Evolutionary conservation across 1,140 invertebrate species (phyloP), one percentile per base, ranked within the genome.

Genomic region (Lepidurus apus): DNA sequence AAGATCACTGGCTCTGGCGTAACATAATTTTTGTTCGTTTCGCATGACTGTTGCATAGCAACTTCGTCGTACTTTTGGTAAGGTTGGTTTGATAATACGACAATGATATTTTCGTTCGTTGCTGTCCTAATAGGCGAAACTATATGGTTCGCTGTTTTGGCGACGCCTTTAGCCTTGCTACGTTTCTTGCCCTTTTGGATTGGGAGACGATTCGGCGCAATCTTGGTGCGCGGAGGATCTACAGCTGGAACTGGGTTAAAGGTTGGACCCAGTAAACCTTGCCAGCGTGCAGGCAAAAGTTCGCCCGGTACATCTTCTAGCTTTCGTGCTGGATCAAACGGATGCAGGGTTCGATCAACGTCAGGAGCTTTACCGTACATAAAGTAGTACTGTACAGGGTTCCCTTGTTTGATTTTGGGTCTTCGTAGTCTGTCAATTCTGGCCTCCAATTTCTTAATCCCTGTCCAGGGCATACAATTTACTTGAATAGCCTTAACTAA

Each of bases 401-500:
- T 77, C 9, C 47, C 75, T 45, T 77, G 24, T 44, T 77, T 77
- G 13, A 34, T 10, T 9, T 9, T 65, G 17, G 53, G 53, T 7
- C 53, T 13, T 65, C 53, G 17, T 17, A 65, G 21, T 17, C 53
- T 13, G 13, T 65, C 53, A n/a, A 65, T 65, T 21, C 53, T 65
- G 53, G 53, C 53, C 21, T 65, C 53, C 53, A 65, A 21, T 17
- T 65, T 65, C 13, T 65, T 65, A 13, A 65, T 13, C 17, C 53
- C 21, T 21, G 21, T 83, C 43, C 79, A 80, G 65, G 86, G 86
- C 76, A 87, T 79, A 79, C 88, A 82, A 79, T 85, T 85, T 77
- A 84, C 80, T n/a, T 76, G 44, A 73, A 86, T 86, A 76, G 84
- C 81, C 78, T 84, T 77, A 9, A 65, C 21, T 7, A 65, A 17